Evolutionary conservation across 1,140 invertebrate species (phyloP).

Genomic region (Bombus difficillimus): DNA sequence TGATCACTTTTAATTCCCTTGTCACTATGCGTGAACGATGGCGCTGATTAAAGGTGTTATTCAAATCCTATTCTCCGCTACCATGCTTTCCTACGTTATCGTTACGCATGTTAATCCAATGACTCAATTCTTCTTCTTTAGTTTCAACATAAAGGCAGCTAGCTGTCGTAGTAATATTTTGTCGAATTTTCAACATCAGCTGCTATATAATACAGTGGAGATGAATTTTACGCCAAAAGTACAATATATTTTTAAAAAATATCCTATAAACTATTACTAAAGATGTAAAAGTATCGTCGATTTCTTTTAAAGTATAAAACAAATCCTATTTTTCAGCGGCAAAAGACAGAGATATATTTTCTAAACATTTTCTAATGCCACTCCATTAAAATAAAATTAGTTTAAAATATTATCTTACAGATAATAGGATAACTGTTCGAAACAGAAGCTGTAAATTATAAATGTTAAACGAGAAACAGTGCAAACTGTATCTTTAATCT

Average conservation of each 20-base stretch:
- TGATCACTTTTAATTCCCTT: slow-evolving; percentile 8
- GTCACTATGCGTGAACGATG: slow-evolving; percentile 12
- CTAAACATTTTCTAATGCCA: too few relatives aligned
- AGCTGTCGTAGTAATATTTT: not conserved
- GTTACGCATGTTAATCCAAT: not conserved
- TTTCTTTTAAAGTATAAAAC: too few relatives aligned
- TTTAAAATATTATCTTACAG: not conserved
- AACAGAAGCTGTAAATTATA: not conserved
- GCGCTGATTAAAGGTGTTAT: slow-evolving; percentile 10
- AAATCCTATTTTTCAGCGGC: too few relatives aligned
- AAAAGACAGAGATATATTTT: too few relatives aligned
- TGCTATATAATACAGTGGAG: not conserved
- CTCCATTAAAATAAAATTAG: not conserved
- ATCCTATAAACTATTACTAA: too few relatives aligned
- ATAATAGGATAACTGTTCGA: not conserved
- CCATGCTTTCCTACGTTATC: not conserved
- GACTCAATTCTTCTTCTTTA: not conserved
- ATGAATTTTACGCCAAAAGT: not conserved
- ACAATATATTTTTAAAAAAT: not conserved
- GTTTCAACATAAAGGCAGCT: not conserved
- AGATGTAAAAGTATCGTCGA: too few relatives aligned
- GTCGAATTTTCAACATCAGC: not conserved
- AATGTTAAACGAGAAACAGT: not conserved
- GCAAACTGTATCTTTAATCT: not conserved
- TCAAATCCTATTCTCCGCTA: slow-evolving; percentile 4